Base-by-base conservation (phyloP, 2,888 invertebrate species). In the Anthrax anthrax region DNA sequence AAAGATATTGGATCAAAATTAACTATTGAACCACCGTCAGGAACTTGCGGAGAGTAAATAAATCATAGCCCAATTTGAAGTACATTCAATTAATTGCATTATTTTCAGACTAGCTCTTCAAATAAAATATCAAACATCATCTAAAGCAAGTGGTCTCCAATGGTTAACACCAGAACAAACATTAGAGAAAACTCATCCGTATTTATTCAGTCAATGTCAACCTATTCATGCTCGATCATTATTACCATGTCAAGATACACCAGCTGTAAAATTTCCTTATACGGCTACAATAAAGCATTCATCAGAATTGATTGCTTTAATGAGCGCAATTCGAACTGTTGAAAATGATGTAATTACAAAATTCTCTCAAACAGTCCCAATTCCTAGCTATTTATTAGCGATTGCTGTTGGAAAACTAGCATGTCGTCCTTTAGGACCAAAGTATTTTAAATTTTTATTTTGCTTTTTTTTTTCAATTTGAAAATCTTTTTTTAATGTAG, bases 161-260 rank as follows among this genome's bases (percentile, higher is more conserved):
- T 96, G 95, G 94, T 67, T 96, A 51, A 76, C 76, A 18, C 81
- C 88, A 1, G 77, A 79, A 53, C 92, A 92, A 69, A 96, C 95
- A 1, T 77, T 86, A 12, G 92, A 91, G 48, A 87, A 88, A 62
- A 73, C 77, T 54, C 76, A 84, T 60, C 92, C 94, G 0, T 95
- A 84, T 60, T 67, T 95, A 58, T 87, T 85, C 69, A 85, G 84
- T 52, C 86, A 87, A 60, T 85, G 84, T 62, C 80, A 86, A 81
- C 83, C 88, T 3, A 90, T 91, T 54, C 88, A 91, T 70, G 88
- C 89, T 1, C 77, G 94, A 39, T 87, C 92, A 3, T 77, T 94
- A 54, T 57, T 92, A 3, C 95, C 95, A 0, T 94, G 92, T 60
- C 94, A 95, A 71, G 91, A 95, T 71, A 82, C 90, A 0, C 94